Percentiles rank a stretch among this genome's conserved stretches.
Conservation (phyloP, 2,888 invertebrate species). For the Heteromurus nitidus region DNA sequence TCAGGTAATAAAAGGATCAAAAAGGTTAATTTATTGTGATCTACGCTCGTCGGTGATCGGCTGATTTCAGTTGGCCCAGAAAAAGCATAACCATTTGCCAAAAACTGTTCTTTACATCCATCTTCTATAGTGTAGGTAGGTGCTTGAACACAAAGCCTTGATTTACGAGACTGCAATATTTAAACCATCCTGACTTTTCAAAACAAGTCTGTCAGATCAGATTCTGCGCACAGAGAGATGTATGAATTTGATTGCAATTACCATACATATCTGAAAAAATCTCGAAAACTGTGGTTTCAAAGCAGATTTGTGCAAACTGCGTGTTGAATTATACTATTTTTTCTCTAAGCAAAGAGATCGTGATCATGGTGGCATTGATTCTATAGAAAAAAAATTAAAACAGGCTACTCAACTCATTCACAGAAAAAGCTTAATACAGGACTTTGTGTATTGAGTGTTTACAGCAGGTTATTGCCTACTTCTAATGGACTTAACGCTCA, state of each 20-base stretch:
- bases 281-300: neutral
- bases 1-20: no score
- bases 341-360: constrained; percentile 40
- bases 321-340: constrained; percentile 1
- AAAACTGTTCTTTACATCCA: neutral
- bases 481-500: neutral
- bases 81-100: neutral
- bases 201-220: constrained; percentile 50
- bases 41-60: no score
- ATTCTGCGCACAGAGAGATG: constrained; percentile 20
- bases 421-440: neutral
- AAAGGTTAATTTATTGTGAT: no score
- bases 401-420: neutral
- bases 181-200: constrained; percentile 3
- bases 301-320: neutral
- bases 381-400: neutral
- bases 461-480: neutral
- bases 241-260: constrained; percentile 43
- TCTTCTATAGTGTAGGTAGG: neutral
- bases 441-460: neutral
- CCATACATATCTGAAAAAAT: constrained; percentile 3
- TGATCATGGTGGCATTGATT: constrained; percentile 59
- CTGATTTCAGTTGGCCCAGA: no score
- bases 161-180: neutral
- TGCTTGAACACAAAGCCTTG: neutral